Evolutionary conservation across 1,140 invertebrate genomes (phyloP), one percentile per base, ranked within the genome.

Genomic region (Nylanderia fulva): DNA sequence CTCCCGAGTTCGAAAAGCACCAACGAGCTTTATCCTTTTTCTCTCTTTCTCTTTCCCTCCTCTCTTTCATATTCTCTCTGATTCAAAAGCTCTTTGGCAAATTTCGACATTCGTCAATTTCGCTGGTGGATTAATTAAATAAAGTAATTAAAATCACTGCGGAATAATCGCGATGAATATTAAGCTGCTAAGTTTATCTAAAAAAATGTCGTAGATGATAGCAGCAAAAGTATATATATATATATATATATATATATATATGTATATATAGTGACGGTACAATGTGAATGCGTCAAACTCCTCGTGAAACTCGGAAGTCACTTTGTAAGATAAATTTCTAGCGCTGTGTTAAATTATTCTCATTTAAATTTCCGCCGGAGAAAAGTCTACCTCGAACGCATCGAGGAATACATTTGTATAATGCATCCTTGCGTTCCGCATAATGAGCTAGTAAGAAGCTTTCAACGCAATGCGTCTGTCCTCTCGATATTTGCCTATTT

Each of bases 1-100:
- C 80, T 77, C 72, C 45, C 79, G 74, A 68, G 74, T 79, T 89
- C 87, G 56, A 88, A 60, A 56, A 82, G 75, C 60, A 77, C 77
- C 45, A 54, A 85, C 60, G 8, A 56, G 54, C 69, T 54, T 68
- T n/a, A 64, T 8, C 24, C 24, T 45, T 71, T 80, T 61, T 33
- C 61, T 64, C 36, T 74, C 42, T 24, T 5, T 39, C n/a, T n/a
- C n/a, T n/a, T n/a, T n/a, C n/a, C n/a, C 27, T 36, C 1, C 6
- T 52, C 39, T 63, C 21, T 29, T 54, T 42, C 29, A 18, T 48
- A 48, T 48, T 36, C 54, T 42, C 21, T 42, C n/a, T 11, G 36
- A 18, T 36, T 66, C 13, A 3, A 48, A 48, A 48, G 24, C 24
- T 8, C 29, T 11, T 58, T 52, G n/a, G 21, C 18, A 76, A 76